A percentile compares a stretch with the other conserved stretches of the same genome.
These are phyloP conservation scores for Pseudomyrmex sp. DNA, from an alignment of 1,140 invertebrate species.

Conservation along the genomic window DNA sequence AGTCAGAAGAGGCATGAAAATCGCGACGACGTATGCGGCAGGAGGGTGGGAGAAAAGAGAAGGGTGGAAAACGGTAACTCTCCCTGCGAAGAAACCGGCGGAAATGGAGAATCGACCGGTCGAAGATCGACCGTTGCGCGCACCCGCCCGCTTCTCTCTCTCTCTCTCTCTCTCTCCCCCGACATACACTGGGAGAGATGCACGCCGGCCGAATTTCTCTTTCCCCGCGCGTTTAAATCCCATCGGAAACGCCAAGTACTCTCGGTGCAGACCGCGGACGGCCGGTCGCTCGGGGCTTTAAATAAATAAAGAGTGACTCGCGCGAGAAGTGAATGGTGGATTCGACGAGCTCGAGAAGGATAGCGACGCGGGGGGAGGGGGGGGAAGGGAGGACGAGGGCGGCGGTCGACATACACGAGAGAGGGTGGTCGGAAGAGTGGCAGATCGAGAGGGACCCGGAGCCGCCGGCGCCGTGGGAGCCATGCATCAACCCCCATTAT, in stretches of 20 bases:
- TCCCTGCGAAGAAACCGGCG: conserved; percentile 35
- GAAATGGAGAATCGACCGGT: conserved; percentile 59
- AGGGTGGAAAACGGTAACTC: conserved; percentile 22
- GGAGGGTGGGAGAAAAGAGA: no score
- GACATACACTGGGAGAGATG: not conserved
- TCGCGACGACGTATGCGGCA: conserved; percentile 45
- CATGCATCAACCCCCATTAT: conserved; percentile 78
- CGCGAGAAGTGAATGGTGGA: conserved; percentile 38
- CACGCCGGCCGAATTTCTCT: conserved; percentile 15
- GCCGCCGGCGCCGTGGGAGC: conserved; percentile 66
- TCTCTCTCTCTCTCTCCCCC: not conserved
- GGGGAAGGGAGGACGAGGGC: not conserved
- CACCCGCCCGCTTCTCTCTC: not conserved
- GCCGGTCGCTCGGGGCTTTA: conserved; percentile 72
- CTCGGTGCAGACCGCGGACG: conserved; percentile 59
- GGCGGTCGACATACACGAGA: conserved; percentile 11
- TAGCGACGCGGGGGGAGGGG: conserved; percentile 1
- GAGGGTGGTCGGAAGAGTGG: conserved; percentile 55
- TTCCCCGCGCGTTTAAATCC: conserved; percentile 47
- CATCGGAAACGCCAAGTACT: conserved; percentile 52
- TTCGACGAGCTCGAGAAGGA: conserved; percentile 55
- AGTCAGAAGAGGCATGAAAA: conserved; percentile 59
- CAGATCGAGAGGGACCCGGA: conserved; percentile 54
- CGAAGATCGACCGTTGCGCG: conserved; percentile 37
- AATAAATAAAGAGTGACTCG: conserved; percentile 77